Conservation (phyloP, 2,888 invertebrate genomes). For the Erebia aethiops region DNA sequence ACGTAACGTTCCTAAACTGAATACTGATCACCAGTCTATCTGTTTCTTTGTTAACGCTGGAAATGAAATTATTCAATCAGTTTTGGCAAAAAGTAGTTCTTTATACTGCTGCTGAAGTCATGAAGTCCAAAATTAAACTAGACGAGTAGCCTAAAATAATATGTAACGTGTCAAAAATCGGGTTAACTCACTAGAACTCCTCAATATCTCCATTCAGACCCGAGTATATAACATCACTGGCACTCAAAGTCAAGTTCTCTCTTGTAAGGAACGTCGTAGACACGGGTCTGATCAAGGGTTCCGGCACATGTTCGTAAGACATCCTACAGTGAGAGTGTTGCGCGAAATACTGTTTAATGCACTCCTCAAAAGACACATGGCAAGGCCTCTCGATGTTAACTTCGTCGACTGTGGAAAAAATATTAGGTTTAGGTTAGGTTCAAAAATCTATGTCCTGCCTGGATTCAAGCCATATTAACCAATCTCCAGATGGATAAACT, state of each 20-base stretch:
- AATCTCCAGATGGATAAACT: too few species aligned
- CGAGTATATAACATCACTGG: conserved; percentile 29
- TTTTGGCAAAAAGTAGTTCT: background rate
- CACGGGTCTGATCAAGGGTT: conserved; percentile 38
- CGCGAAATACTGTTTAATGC: conserved; percentile 45
- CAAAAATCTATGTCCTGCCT: too few species aligned
- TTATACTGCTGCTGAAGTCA: too few species aligned
- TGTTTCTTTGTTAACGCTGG: conserved; percentile 44
- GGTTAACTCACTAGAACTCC: conserved; percentile 44
- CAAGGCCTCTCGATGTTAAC: conserved; percentile 34
- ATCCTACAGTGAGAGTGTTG: conserved; percentile 41
- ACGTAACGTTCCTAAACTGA: conserved; percentile 40
- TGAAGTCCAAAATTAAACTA: too few species aligned
- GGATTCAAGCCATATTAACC: too few species aligned
- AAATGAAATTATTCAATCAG: conserved; percentile 20
- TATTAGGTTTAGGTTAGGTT: background rate
- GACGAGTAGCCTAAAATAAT: too few species aligned
- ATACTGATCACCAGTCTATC: conserved; percentile 44
- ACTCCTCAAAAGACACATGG: conserved; percentile 40
- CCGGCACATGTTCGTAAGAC: conserved; percentile 40
- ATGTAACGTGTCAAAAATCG: background rate
- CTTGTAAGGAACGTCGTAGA: conserved; percentile 34
- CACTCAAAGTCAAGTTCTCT: conserved; percentile 38
- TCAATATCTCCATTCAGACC: conserved; percentile 44
- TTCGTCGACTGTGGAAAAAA: conserved; percentile 17